These are phyloP conservation scores for Orthonevra nobilis DNA, from an alignment of 2,888 invertebrate genomes.

Conservation along the genomic window DNA sequence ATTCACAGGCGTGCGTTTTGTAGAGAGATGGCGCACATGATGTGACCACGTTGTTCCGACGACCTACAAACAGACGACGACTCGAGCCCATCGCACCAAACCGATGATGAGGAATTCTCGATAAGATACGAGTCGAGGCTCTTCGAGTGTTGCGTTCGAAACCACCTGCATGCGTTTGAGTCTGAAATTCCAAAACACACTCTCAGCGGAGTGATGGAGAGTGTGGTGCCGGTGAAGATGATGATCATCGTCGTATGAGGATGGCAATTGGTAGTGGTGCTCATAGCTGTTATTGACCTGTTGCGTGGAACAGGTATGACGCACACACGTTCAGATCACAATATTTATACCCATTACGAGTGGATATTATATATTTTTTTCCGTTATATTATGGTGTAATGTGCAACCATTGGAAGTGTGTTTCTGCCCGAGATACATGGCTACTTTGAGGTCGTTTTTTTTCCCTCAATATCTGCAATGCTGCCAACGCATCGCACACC, in stretches of 20 bases:
- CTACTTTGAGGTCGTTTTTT: constrained; percentile 37
- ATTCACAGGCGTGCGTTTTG: constrained; percentile 44
- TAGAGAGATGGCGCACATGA: constrained; percentile 42
- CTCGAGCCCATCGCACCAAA: constrained; percentile 21
- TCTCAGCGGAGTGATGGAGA: no score
- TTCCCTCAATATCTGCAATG: constrained; percentile 16
- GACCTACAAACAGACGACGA: constrained; percentile 53
- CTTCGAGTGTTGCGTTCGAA: constrained; percentile 41
- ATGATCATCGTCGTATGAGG: constrained; percentile 3
- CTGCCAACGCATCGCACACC: constrained; percentile 28
- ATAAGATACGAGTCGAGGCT: constrained; percentile 47
- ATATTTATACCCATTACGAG: constrained; percentile 50
- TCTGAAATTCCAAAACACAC: constrained; percentile 18
- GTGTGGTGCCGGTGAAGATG: constrained; percentile 10
- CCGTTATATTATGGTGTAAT: constrained; percentile 65
- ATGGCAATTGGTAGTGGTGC: constrained; percentile 4
- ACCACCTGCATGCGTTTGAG: constrained; percentile 55
- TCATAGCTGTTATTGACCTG: constrained; percentile 41
- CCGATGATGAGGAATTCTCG: constrained; percentile 46
- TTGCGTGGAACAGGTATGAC: constrained; percentile 67
- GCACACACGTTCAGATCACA: constrained; percentile 15
- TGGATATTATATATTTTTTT: constrained; percentile 67
- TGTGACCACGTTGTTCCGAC: constrained; percentile 29
- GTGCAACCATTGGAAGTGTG: constrained; percentile 44
- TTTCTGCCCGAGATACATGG: constrained; percentile 44